phyloP scores from a whole-genome alignment of 2,888 invertebrate genomes.

The Tenthredo notha region DNA sequence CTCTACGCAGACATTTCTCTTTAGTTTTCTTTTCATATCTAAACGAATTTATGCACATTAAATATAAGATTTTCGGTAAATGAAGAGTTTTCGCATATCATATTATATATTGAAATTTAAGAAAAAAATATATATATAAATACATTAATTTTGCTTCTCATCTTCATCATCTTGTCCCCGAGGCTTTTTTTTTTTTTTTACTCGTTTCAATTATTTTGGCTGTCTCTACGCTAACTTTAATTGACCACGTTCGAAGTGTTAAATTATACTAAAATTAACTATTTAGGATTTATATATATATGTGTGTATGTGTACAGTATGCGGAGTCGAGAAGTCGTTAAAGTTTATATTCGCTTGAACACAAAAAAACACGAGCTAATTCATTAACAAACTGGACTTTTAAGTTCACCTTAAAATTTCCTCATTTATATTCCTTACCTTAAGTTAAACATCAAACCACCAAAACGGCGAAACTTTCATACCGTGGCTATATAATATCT shows the following conservation, averaged over 20 bases:
- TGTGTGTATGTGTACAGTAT: neutral
- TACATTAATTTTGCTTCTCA: neutral
- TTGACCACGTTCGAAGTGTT: neutral
- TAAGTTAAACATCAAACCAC: neutral
- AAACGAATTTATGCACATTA: neutral
- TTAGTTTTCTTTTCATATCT: neutral
- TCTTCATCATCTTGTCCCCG: neutral
- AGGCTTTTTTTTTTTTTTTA: neutral
- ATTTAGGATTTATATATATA: neutral
- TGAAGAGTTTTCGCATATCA: neutral
- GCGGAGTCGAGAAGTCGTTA: conserved; percentile 16
- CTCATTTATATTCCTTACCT: neutral
- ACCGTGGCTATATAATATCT: neutral
- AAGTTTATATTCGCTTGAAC: neutral
- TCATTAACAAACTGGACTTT: conserved; percentile 1
- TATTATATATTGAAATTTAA: too few relatives aligned
- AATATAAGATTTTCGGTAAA: neutral
- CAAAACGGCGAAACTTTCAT: neutral
- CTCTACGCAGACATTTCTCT: conserved; percentile 10
- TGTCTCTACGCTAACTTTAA: conserved; percentile 8
- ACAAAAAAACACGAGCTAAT: conserved; percentile 24
- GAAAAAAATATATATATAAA: too few relatives aligned
- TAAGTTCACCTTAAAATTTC: conserved; percentile 14
- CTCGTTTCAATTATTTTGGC: conserved; percentile 8
- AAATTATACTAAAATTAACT: conserved; percentile 4